These are phyloP conservation scores for Momotus momota DNA, from an alignment of 2,797 vertebrate genomes.

Conservation along the genomic window DNA sequence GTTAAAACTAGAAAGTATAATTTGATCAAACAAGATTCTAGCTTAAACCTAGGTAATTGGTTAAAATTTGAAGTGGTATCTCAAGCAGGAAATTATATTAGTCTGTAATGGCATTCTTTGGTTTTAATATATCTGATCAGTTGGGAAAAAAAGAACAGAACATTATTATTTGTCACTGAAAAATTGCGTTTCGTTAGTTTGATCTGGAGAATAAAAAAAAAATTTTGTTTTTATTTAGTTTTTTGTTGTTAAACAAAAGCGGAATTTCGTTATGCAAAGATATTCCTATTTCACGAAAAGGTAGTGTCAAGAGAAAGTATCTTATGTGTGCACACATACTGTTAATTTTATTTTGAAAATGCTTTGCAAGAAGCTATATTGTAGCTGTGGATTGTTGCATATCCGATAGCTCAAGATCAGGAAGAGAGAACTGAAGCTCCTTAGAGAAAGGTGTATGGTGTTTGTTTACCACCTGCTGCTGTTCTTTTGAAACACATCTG, in stretches of 20 bases:
- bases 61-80: slow-evolving; percentile 3
- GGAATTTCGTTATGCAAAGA: background rate
- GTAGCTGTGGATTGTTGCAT: background rate
- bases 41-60: background rate
- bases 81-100: slow-evolving; percentile 42
- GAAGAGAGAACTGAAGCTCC: background rate
- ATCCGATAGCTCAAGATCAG: background rate
- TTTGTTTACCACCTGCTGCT: slow-evolving; percentile 49
- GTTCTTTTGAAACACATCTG: slow-evolving; percentile 39
- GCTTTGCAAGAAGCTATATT: background rate
- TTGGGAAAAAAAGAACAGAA: background rate
- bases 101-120: background rate
- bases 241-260: background rate
- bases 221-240: background rate
- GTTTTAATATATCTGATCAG: slow-evolving; percentile 33
- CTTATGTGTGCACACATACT: background rate
- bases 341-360: background rate
- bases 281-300: background rate
- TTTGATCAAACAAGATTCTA: slow-evolving; percentile 17
- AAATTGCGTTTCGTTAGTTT: background rate
- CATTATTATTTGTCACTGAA: background rate
- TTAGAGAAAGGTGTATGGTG: background rate
- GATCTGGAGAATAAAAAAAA: background rate
- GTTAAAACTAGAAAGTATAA: background rate
- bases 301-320: background rate